Evolutionary conservation across 2,888 invertebrate species (phyloP), one percentile per base, ranked within the genome.

Genomic region (Pollenia angustigena): DNA sequence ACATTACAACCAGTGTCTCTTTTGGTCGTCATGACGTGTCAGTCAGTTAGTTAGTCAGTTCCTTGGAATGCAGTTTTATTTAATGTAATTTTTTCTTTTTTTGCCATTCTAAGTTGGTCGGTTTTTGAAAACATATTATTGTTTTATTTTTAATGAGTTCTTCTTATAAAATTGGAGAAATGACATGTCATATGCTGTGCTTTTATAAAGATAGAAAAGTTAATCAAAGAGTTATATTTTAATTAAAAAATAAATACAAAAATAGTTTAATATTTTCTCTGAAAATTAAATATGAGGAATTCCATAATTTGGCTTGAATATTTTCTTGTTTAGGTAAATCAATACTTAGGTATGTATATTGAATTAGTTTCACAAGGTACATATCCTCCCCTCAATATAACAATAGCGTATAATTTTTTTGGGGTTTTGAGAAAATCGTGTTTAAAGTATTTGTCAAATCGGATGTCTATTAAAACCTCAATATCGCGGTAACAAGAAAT

Each of bases 61-160:
- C 32, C 32, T 32, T 32, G 3, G 9, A 52, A n/a, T 52, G 10
- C 11, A 4, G 12, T 58, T 58, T n/a, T 62, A 10, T 66, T 32
- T 9, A 14, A 48, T 44, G 11, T 44, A 16, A 11, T 44, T 2
- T 14, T n/a, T 32, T 50, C 2, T 32, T n/a, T 16, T 23, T 58
- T 0, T 68, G 14, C 48, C 6, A 48, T 56, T 42, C 12, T 18
- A 44, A 68, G 71, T 50, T 18, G 44, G 42, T 23, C 46, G 50
- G 44, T 72, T 81, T 81, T 56, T 2, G 1, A 14, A 62, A 44
- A 11, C 4, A 62, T 44, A 32, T 62, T 42, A 11, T 74, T 60
- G 18, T 60, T 75, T 71, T 56, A 58, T 11, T 83, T 83, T 78
- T 72, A 72, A 78, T 83, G 42, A 78, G 78, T 64, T 72, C 54